Evolutionary conservation across 2,888 invertebrate genomes (phyloP).

Genomic region (Amblyjoppa fuscipennis): DNA sequence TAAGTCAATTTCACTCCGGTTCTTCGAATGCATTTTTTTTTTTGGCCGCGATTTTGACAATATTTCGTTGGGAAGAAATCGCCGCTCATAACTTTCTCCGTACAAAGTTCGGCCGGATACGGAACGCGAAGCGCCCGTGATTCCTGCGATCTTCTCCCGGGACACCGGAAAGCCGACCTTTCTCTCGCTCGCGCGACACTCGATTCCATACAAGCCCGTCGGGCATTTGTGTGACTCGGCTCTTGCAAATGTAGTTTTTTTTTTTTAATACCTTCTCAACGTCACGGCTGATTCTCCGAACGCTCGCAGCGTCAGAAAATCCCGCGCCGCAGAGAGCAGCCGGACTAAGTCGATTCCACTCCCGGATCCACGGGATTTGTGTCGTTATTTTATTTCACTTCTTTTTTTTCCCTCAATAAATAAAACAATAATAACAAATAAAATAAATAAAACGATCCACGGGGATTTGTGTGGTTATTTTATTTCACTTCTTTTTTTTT

Average conservation of each 20-base stretch:
- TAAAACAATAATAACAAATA: no score
- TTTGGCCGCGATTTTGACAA: neutral
- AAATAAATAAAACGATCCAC: no score
- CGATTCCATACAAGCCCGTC: neutral
- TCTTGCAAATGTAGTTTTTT: neutral
- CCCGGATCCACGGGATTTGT: conserved; percentile 24
- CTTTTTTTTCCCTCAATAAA: no score
- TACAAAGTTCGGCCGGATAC: conserved; percentile 42
- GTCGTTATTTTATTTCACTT: neutral
- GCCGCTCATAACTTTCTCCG: conserved; percentile 42
- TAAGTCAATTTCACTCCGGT: no score
- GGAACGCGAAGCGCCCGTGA: conserved; percentile 22
- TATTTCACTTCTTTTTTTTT: no score
- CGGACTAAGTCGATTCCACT: neutral
- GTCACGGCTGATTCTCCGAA: conserved; percentile 30
- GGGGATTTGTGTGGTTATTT: no score
- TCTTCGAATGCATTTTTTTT: no score
- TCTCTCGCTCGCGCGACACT: conserved; percentile 36
- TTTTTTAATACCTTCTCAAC: neutral
- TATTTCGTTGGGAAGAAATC: neutral
- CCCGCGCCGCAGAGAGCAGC: neutral
- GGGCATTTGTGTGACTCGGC: conserved; percentile 11
- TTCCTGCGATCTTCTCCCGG: conserved; percentile 45
- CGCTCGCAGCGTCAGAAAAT: conserved; percentile 20
- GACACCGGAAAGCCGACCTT: conserved; percentile 60